Base-by-base conservation (phyloP, 92 coral and sea anemone genomes). In the Palythoa heliodiscus region DNA sequence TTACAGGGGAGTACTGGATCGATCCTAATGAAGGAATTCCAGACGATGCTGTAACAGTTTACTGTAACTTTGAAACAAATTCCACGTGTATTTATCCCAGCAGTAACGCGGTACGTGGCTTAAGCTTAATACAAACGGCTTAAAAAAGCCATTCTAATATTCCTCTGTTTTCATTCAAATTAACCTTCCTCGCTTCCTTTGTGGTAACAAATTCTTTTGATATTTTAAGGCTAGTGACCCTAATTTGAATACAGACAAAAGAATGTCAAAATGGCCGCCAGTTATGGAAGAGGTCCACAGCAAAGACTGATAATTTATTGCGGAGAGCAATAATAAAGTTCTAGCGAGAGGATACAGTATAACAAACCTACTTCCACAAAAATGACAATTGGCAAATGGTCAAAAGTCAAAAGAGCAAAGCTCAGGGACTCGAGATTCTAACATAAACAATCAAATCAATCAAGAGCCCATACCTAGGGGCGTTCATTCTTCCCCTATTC, bases 11-110 rank as follows among this genome's bases (percentile, higher is more conserved):
- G 35, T 96, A 96, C 79, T 96, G 98, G 98, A 91, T 96, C 40
- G 98, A 96, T 77, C 98, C 98, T 23, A 96, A 96, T 76, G 98
- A 94, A 74, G 98, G 98, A 69, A 95, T 94, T 48, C 81, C 96
- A 38, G 91, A 89, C 40, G 98, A 96, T 86, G 96, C 98, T 43
- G 82, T 96, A 52, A 24, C 83, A 67, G 98, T 92, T 58, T 89
- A 87, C 87, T 96, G 98, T 85, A 98, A 96, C 86, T 96, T 96
- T 85, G 92, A 92, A 37, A 94, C 70, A n/a, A 83, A 89, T 76
- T 93, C 96, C 10, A 92, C 98, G 2, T 96, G 98, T 87, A 76
- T 96, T 82, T 94, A 83, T 52, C 98, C 98, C 58, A 76, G 15
- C 72, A 92, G 78, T 25, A 80, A 69, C 35, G 43, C 84, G 84